Percentiles rank a stretch among this genome's conserved stretches.
Conservation (phyloP, 92 coral and sea anemone species). For the Paramuricea clavata region DNA sequence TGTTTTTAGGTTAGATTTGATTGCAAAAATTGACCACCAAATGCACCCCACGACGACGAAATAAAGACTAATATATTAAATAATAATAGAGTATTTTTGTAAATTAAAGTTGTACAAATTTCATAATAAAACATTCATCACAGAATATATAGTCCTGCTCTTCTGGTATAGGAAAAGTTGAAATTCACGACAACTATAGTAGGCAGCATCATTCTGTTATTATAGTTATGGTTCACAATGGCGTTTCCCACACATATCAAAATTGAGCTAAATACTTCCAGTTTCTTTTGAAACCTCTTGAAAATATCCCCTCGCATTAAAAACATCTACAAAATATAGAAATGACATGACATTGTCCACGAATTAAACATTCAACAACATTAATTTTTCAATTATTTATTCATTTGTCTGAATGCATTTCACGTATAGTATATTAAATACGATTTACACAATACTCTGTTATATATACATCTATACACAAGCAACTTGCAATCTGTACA, state of each 20-base stretch:
- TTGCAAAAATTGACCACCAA: constrained; percentile 47
- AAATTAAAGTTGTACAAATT: constrained; percentile 1
- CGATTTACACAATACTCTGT: constrained; percentile 12
- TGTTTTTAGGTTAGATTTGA: constrained; percentile 45
- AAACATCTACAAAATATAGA: too few relatives aligned
- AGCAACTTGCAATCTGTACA: constrained; percentile 4
- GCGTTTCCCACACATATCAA: too few relatives aligned
- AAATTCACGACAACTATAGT: neutral
- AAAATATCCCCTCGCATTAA: too few relatives aligned
- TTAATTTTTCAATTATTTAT: neutral
- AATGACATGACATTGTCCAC: too few relatives aligned
- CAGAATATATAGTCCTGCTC: neutral
- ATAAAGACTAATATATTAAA: neutral
- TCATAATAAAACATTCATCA: neutral
- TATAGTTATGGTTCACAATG: too few relatives aligned
- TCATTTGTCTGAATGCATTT: constrained; percentile 8
- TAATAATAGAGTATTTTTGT: neutral
- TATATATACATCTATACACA: constrained; percentile 16
- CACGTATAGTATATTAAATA: constrained; percentile 35
- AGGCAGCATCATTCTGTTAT: too few relatives aligned
- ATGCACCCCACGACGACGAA: constrained; percentile 24
- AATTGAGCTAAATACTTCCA: too few relatives aligned
- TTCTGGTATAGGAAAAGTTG: neutral
- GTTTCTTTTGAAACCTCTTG: too few relatives aligned
- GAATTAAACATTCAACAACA: neutral